Conservation (phyloP, 2,113 vertebrate species). For the Upupa epops region DNA sequence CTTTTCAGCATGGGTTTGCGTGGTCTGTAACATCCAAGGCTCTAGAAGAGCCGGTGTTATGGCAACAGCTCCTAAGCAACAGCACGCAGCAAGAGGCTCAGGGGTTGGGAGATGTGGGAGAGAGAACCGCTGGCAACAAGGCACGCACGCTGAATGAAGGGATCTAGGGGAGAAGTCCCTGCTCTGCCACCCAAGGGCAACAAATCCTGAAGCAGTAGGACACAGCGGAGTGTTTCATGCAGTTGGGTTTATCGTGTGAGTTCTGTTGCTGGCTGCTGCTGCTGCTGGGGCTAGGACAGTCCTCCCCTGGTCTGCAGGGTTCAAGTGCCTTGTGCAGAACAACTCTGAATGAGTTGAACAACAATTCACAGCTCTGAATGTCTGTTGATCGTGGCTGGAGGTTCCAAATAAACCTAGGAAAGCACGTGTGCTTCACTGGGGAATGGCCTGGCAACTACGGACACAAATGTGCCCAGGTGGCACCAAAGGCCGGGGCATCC, state of each 20-base stretch:
- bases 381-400: slow-evolving; percentile 74
- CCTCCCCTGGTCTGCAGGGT: slow-evolving; percentile 29
- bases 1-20: slow-evolving; percentile 1
- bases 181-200: background rate
- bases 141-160: background rate
- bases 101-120: background rate
- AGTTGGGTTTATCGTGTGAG: background rate
- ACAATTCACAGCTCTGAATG: too few species aligned
- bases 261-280: slow-evolving; percentile 64
- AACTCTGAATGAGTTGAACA: too few species aligned
- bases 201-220: background rate
- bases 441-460: slow-evolving; percentile 65
- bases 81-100: slow-evolving; percentile 33
- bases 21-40: background rate
- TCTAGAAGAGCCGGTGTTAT: slow-evolving; percentile 35
- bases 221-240: background rate
- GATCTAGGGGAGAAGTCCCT: background rate
- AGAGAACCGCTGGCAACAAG: background rate
- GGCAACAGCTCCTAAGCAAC: slow-evolving; percentile 43
- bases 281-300: slow-evolving; percentile 34
- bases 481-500: too few species aligned
- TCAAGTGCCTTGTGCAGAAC: slow-evolving; percentile 64
- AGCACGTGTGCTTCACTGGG: slow-evolving; percentile 72
- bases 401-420: slow-evolving; percentile 77
- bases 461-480: too few species aligned